phyloP scores from a whole-genome alignment of 2,113 vertebrate genomes.

The Nothobranchius furzeri region DNA sequence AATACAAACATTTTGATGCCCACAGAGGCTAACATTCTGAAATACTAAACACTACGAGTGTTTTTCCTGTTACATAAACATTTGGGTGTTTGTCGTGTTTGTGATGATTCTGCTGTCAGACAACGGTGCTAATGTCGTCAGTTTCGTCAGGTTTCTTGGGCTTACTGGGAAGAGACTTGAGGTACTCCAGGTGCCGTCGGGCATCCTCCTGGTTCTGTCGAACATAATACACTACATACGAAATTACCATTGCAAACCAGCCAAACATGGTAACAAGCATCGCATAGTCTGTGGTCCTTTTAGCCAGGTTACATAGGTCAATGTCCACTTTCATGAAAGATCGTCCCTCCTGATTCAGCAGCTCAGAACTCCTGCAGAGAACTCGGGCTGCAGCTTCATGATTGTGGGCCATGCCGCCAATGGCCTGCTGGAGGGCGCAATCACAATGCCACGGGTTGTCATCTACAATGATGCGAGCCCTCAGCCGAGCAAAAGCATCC shows the following conservation, averaged over 20 bases:
- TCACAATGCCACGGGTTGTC: slow-evolving; percentile 99
- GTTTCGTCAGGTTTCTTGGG: slow-evolving; percentile 96
- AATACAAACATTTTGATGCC: slow-evolving; percentile 47
- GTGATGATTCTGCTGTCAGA: slow-evolving; percentile 76
- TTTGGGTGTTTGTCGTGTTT: slow-evolving; percentile 33
- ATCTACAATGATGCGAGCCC: slow-evolving; percentile 90
- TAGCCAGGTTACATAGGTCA: slow-evolving; percentile 95
- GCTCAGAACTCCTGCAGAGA: slow-evolving; percentile 92
- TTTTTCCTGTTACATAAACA: slow-evolving; percentile 43
- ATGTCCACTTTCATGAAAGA: slow-evolving; percentile 90
- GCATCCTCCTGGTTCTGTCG: slow-evolving; percentile 99
- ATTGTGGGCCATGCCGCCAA: slow-evolving; percentile 94
- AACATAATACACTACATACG: slow-evolving; percentile 97
- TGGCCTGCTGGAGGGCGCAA: slow-evolving; percentile 94
- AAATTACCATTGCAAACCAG: slow-evolving; percentile 99
- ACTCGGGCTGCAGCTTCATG: slow-evolving; percentile 90
- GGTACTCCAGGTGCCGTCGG: slow-evolving; percentile 97
- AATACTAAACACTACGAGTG: slow-evolving; percentile 50
- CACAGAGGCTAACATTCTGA: slow-evolving; percentile 35
- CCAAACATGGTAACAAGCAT: slow-evolving; percentile 99
- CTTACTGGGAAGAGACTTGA: slow-evolving; percentile 99
- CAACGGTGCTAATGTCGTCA: slow-evolving; percentile 97
- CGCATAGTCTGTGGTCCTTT: slow-evolving; percentile 97
- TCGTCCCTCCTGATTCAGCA: slow-evolving; percentile 89
- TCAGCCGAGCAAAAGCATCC: slow-evolving; percentile 92